phyloP scores from a whole-genome alignment of 2,797 vertebrate genomes.

The Telmatherina bonti region DNA sequence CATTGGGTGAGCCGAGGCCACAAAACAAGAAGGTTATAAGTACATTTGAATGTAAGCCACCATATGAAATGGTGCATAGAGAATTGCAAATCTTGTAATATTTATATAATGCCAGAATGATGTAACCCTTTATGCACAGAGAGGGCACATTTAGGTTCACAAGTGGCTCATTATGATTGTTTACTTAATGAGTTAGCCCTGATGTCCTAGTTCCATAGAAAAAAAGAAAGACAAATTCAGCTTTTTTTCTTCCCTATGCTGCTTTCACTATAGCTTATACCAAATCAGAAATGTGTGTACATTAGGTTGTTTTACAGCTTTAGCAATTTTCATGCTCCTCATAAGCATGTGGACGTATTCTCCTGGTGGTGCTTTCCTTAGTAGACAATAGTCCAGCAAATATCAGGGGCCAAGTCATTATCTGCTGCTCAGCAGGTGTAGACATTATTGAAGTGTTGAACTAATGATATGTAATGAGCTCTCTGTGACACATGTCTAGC shows the following conservation, averaged over 20 bases:
- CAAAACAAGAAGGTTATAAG: slow-evolving; percentile 22
- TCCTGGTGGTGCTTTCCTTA: slow-evolving; percentile 67
- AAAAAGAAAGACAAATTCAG: slow-evolving; percentile 12
- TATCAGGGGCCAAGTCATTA: slow-evolving; percentile 82
- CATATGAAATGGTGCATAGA: background rate
- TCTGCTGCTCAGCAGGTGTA: slow-evolving; percentile 82
- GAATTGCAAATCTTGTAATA: slow-evolving; percentile 18
- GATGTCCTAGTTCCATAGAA: slow-evolving; percentile 6
- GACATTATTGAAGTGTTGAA: slow-evolving; percentile 85
- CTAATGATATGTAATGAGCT: slow-evolving; percentile 87
- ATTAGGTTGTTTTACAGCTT: slow-evolving; percentile 60
- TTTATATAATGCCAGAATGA: slow-evolving; percentile 16
- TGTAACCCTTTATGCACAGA: slow-evolving; percentile 11
- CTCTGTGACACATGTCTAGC: slow-evolving; percentile 83
- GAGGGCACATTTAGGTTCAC: slow-evolving; percentile 1
- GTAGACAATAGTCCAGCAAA: slow-evolving; percentile 81
- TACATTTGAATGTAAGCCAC: slow-evolving; percentile 7
- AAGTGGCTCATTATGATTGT: slow-evolving; percentile 7
- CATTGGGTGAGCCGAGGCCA: slow-evolving; percentile 24
- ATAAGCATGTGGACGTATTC: slow-evolving; percentile 61
- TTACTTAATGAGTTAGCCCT: slow-evolving; percentile 29
- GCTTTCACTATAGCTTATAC: slow-evolving; percentile 10
- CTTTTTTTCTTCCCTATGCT: slow-evolving; percentile 7
- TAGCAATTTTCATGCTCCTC: slow-evolving; percentile 58
- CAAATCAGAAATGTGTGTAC: slow-evolving; percentile 31